phyloP scores from a whole-genome alignment of 2,888 invertebrate genomes.

The Dicroscelio sp. region DNA sequence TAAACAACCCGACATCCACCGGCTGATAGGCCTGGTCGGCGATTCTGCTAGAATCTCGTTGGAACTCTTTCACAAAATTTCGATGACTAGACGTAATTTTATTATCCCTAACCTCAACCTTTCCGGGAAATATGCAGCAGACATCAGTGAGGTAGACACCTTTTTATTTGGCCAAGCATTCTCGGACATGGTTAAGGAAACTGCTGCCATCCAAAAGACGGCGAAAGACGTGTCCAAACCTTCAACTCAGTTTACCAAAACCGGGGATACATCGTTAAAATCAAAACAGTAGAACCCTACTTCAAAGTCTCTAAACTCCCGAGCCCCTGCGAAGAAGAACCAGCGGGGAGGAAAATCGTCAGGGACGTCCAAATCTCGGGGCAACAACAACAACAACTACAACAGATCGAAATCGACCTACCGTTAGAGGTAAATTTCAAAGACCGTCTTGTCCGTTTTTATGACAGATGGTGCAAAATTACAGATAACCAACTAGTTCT shows the following conservation, averaged over 20 bases:
- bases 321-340: neutral
- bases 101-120: slow-evolving; percentile 7
- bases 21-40: neutral
- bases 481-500: neutral
- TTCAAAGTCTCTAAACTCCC: too few relatives aligned
- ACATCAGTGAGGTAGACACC: neutral
- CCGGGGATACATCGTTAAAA: too few relatives aligned
- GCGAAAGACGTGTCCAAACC: neutral
- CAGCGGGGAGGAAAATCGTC: neutral
- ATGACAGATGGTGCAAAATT: neutral
- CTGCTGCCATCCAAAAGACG: neutral
- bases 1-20: neutral
- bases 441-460: neutral
- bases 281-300: too few relatives aligned
- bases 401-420: neutral
- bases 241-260: too few relatives aligned
- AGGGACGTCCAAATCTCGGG: slow-evolving; percentile 1
- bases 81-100: neutral
- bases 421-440: neutral
- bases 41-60: slow-evolving; percentile 7
- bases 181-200: neutral
- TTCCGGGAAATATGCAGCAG: neutral
- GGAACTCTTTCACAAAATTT: slow-evolving; percentile 1
- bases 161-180: neutral
- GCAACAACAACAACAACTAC: neutral